Base-by-base conservation (phyloP, 2,113 vertebrate species). In the Promerops cafer region DNA sequence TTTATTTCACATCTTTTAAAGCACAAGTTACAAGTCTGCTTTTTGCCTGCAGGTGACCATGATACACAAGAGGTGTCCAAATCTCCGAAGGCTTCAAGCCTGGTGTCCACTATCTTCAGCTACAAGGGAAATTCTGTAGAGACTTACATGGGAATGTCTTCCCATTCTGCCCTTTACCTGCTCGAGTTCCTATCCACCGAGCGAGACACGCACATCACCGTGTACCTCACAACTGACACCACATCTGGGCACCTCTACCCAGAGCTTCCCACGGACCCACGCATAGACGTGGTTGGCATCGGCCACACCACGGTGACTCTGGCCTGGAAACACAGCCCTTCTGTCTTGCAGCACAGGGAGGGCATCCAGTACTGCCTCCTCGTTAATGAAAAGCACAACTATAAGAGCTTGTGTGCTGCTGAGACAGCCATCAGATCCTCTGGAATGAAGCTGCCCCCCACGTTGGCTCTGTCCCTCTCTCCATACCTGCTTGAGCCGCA, bases 271-370 rank as follows among this genome's bases (percentile, higher is more conserved):
- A 49, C 47, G 23, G 99, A 99, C 89, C 97, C 98, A 10, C 97
- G 92, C 35, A 97, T 99, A 45, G 98, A 98, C 56, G 97, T 98
- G 3, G 56, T 98, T 1, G 98, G 98, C 11, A 82, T 98, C 4
- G 98, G 98, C 35, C 98, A 98, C 87, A 98, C 98, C n/a, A 98
- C 98, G 2, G 98, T 98, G 87, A 99, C 98, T 44, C 98, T 99
- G 68, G 97, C 98, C 88, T 99, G 99, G 99, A 97, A 97, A 70
- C 98, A 98, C 72, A 99, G 99, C 42, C 94, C 98, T 21, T 98
- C 98, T 19, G 75, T 97, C 22, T 64, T 96, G 68, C 93, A 96
- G 87, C 86, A 97, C 3, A 89, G 93, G 79, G 97, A 98, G 39
- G 94, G 89, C 74, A 98, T 98, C 22, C 97, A 98, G 33, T 99